Percentiles rank a stretch among this genome's conserved stretches.
Evolutionary conservation across 2,797 vertebrate genomes (phyloP).

Genomic region (Melanotaenia trifasciata): DNA sequence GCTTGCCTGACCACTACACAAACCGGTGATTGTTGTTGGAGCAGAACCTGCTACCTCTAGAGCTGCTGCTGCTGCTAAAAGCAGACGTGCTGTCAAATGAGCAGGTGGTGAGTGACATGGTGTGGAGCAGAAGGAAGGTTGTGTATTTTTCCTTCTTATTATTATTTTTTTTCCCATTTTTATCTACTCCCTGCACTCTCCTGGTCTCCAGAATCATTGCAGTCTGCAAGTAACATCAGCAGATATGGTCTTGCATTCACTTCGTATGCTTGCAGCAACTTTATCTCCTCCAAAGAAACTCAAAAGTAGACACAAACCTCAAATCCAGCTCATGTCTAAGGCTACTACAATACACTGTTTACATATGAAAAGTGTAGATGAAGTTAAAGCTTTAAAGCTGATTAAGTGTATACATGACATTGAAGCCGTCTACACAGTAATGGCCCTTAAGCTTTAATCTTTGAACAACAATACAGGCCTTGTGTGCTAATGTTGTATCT

Average conservation of each 20-base stretch:
- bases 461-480: slow-evolving; percentile 12
- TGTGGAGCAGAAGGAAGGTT: slow-evolving; percentile 45
- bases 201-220: slow-evolving; percentile 29
- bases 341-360: neutral
- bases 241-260: neutral
- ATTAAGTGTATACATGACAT: neutral
- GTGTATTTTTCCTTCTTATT: slow-evolving; percentile 8
- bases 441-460: neutral
- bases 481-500: neutral
- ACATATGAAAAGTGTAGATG: neutral
- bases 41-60: slow-evolving; percentile 43
- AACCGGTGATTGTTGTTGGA: slow-evolving; percentile 7
- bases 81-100: slow-evolving; percentile 68
- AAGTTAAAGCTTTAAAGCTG: neutral
- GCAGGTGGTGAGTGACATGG: slow-evolving; percentile 79
- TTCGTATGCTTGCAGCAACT: neutral
- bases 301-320: too few species aligned
- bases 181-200: slow-evolving; percentile 30
- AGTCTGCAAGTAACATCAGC: slow-evolving; percentile 33
- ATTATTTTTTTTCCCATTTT: slow-evolving; percentile 29
- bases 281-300: slow-evolving; percentile 10
- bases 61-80: slow-evolving; percentile 75
- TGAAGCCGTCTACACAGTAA: neutral
- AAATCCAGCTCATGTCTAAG: neutral
- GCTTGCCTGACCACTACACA: slow-evolving; percentile 27